Conservation (phyloP, 2,797 vertebrate species). For the Pantherophis vulpinus region DNA sequence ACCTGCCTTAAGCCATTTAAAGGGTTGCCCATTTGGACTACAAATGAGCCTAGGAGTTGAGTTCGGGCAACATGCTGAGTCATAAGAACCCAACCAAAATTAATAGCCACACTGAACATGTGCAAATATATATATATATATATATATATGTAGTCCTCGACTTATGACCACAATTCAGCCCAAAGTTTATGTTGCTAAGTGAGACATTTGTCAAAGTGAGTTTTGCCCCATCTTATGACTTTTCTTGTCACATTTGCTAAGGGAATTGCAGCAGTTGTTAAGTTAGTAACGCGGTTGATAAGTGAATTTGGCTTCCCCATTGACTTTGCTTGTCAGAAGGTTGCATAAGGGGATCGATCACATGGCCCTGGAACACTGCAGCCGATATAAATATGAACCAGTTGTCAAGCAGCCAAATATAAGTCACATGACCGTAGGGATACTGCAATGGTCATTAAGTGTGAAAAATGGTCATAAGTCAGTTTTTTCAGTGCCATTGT, state of each 20-base stretch:
- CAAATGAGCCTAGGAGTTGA: not conserved
- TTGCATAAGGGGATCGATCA: not conserved
- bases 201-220: not conserved
- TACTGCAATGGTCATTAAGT: not conserved
- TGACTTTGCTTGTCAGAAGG: not conserved
- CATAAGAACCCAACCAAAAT: not conserved
- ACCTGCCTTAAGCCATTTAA: not conserved
- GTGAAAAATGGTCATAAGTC: not conserved
- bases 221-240: not conserved
- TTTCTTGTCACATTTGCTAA: not conserved
- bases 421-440: not conserved
- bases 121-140: not conserved
- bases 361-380: not conserved
- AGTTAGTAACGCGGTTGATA: not conserved
- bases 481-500: not conserved
- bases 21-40: not conserved
- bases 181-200: not conserved
- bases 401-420: not conserved
- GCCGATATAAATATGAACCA: not conserved
- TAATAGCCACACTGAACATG: not conserved
- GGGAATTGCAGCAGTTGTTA: not conserved
- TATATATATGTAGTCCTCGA: not conserved
- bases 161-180: not conserved
- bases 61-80: not conserved
- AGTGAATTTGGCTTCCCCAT: not conserved